These are phyloP conservation scores for Petaurus breviceps DNA, from an alignment of 2,113 vertebrate species.

Conservation along the genomic window DNA sequence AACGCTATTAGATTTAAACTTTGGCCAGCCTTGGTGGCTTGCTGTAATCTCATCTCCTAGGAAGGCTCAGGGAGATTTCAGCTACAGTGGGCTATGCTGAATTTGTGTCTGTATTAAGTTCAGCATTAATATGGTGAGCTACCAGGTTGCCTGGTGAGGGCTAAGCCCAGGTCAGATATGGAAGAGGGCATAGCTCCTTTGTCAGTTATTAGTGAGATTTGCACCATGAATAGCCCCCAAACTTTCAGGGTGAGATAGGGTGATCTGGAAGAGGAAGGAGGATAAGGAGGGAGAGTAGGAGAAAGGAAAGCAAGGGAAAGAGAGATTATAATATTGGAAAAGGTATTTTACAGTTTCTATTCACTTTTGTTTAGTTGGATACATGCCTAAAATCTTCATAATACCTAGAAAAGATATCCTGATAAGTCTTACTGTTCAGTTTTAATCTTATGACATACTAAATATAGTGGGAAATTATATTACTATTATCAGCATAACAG, in stretches of 20 bases:
- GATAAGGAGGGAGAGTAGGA: too few relatives aligned
- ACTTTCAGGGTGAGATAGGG: too few relatives aligned
- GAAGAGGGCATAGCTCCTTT: neutral
- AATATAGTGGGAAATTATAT: neutral
- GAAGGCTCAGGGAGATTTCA: neutral
- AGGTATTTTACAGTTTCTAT: too few relatives aligned
- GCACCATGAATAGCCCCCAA: too few relatives aligned
- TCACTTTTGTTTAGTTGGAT: neutral
- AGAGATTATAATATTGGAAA: too few relatives aligned
- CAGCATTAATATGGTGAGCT: neutral
- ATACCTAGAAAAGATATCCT: neutral
- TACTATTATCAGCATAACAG: neutral
- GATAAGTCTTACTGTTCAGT: neutral
- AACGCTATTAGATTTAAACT: neutral
- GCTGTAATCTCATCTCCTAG: neutral
- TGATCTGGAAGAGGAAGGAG: too few relatives aligned
- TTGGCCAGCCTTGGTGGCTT: neutral
- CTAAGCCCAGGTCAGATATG: neutral
- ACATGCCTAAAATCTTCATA: neutral
- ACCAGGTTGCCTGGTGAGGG: too few relatives aligned
- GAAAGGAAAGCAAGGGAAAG: too few relatives aligned
- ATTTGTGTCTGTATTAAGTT: neutral
- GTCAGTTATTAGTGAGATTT: too few relatives aligned
- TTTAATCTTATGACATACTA: neutral
- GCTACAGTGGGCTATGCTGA: neutral